Percentiles rank a stretch among this genome's conserved stretches.
Conservation (phyloP, 2,113 vertebrate species). For the Oriolus oriolus region DNA sequence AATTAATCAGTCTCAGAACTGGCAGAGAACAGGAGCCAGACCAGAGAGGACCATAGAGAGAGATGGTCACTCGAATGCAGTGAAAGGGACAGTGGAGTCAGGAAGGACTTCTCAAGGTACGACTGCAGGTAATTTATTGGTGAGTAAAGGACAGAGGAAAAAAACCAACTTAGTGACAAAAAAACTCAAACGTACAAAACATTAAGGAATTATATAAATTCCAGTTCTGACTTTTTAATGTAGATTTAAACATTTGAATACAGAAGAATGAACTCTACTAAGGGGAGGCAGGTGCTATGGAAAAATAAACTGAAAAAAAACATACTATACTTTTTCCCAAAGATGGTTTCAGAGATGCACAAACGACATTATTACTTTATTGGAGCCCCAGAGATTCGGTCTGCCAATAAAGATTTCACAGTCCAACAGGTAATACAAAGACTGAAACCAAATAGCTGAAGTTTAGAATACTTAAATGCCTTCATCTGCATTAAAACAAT, state of each 20-base stretch:
- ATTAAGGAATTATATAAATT: background rate
- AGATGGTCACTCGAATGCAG: background rate
- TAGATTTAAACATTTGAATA: background rate
- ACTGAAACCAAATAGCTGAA: background rate
- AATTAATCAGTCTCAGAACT: background rate
- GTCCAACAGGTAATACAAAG: background rate
- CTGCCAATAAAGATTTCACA: background rate
- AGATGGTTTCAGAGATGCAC: background rate
- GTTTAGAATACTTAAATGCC: background rate
- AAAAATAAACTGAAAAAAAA: background rate
- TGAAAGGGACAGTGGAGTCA: background rate
- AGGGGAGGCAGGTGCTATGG: background rate
- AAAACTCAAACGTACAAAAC: background rate
- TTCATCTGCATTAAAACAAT: background rate
- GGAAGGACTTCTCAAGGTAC: background rate
- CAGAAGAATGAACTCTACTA: background rate
- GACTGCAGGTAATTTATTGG: background rate
- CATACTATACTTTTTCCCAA: background rate
- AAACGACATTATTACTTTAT: background rate
- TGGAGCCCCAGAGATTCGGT: background rate
- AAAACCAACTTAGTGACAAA: background rate
- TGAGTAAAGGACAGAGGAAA: background rate
- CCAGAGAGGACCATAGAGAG: background rate
- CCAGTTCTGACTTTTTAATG: background rate
- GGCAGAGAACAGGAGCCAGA: background rate